Conservation (phyloP, 2,113 vertebrate species). For the Butorides virescens region DNA sequence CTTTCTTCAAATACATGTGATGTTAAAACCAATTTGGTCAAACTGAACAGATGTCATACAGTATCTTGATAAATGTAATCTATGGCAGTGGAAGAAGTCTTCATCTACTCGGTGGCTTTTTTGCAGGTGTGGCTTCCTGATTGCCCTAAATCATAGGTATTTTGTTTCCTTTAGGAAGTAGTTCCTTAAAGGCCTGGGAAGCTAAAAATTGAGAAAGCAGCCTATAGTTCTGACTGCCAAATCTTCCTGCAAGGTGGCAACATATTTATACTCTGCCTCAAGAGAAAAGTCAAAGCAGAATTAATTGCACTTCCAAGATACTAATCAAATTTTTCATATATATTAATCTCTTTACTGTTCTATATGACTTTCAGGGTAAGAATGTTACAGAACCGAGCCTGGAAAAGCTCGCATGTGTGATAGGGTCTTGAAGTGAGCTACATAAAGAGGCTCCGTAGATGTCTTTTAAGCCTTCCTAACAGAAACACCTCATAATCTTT, state of each 20-base stretch:
- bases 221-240: not conserved
- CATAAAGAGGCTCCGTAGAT: not conserved
- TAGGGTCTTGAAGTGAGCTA: not conserved
- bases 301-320: not conserved
- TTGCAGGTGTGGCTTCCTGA: not conserved
- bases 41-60: not conserved
- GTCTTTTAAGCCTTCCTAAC: not conserved
- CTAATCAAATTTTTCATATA: not conserved
- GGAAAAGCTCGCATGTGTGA: not conserved
- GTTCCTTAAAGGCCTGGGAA: not conserved
- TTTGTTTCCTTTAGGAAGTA: not conserved
- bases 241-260: not conserved
- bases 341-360: not conserved
- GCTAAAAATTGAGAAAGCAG: not conserved
- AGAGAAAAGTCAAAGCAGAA: not conserved
- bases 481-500: not conserved
- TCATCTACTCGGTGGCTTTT: not conserved
- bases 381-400: not conserved
- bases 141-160: not conserved
- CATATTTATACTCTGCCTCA: not conserved
- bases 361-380: not conserved
- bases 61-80: not conserved
- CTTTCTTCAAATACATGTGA: not conserved
- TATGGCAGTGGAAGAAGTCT: not conserved
- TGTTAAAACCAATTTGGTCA: not conserved